Percentiles rank a stretch among this genome's conserved stretches.
Evolutionary conservation across 2,113 vertebrate species (phyloP).

Genomic region (Chamaetylas fuelleborni): DNA sequence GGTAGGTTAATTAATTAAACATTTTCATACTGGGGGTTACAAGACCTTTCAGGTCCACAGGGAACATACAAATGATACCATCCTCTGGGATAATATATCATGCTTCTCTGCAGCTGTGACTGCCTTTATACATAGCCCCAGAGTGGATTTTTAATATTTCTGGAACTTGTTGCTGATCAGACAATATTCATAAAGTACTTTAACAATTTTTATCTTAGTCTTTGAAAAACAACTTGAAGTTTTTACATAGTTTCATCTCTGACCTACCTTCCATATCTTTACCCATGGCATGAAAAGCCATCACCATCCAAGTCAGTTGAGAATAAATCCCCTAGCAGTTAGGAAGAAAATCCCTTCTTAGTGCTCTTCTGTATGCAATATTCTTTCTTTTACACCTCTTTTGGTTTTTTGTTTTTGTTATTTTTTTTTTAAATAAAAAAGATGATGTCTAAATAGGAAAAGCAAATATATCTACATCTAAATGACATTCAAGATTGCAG

Average conservation of each 20-base stretch:
- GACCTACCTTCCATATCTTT: not conserved
- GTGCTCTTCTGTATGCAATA: not conserved
- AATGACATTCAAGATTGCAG: not conserved
- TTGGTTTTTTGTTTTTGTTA: too few relatives aligned
- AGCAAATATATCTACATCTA: not conserved
- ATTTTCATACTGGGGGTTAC: not conserved
- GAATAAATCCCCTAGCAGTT: not conserved
- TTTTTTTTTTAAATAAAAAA: not conserved
- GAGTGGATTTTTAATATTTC: not conserved
- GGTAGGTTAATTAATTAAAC: slow-evolving; percentile 36
- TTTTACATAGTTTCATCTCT: not conserved
- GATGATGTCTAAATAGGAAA: not conserved
- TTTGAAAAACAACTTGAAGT: not conserved
- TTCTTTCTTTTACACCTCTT: not conserved
- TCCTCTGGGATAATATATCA: not conserved
- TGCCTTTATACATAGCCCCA: not conserved
- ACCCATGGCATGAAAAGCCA: not conserved
- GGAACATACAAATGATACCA: not conserved
- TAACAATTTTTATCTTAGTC: not conserved
- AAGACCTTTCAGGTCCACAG: slow-evolving; percentile 8
- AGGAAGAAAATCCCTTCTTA: not conserved
- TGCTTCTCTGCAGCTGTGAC: not conserved
- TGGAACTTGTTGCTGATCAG: not conserved
- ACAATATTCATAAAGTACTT: not conserved
- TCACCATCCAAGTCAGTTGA: not conserved